A percentile compares a stretch with the other conserved stretches of the same genome.
These are phyloP conservation scores for Lonchura striata DNA, from an alignment of 2,113 vertebrate species.

Conservation along the genomic window DNA sequence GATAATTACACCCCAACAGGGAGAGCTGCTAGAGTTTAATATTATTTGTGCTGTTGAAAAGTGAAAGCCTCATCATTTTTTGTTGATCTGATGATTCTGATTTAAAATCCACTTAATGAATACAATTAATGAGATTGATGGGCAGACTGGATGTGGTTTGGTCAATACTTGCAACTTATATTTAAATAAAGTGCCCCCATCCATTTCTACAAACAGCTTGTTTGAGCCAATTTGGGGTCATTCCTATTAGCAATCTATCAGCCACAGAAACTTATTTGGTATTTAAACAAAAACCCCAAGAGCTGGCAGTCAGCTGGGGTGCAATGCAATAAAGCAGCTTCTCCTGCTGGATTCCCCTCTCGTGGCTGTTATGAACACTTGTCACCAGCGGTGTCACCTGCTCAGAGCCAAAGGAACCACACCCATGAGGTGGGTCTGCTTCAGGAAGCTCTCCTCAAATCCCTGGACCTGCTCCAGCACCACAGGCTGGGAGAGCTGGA, in stretches of 20 bases:
- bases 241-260: not conserved
- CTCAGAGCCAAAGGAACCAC: not conserved
- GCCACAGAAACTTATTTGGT: not conserved
- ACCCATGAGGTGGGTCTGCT: not conserved
- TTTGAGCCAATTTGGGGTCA: not conserved
- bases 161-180: not conserved
- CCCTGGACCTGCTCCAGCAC: not conserved
- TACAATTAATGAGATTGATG: not conserved
- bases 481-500: not conserved
- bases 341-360: not conserved
- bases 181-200: not conserved
- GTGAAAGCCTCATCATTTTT: not conserved
- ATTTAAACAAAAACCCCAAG: not conserved
- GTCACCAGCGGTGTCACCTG: not conserved
- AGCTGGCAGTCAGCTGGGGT: not conserved
- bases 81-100: not conserved
- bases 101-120: not conserved
- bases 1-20: not conserved
- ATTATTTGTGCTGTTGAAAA: not conserved
- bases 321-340: not conserved
- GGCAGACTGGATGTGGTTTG: not conserved
- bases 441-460: not conserved
- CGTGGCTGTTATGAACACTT: rapidly evolving
- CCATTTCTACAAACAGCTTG: not conserved
- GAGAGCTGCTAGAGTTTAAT: not conserved